Base-by-base conservation (phyloP, 1,140 invertebrate species). In the Heliothis virescens region DNA sequence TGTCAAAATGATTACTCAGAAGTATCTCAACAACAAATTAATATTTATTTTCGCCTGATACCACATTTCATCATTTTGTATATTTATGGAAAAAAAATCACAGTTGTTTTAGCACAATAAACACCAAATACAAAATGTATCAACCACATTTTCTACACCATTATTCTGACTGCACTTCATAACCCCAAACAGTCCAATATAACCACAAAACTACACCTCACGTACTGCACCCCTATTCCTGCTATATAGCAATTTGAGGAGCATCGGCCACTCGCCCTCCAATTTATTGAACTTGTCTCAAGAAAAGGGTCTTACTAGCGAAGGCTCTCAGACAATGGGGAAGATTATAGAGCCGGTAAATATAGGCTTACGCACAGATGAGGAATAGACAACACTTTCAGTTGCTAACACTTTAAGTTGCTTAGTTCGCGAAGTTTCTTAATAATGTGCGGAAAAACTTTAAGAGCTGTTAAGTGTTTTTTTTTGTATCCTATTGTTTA, bases 251-350 rank as follows among this genome's bases (percentile, higher is more conserved):
- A 60, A 75, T 62, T 47, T 71, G n/a, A 26, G 48, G 67, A 21
- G 21, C 71, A 73, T n/a, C 41, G 34, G 26, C 65, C 65, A 84
- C 82, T 88, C 87, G 77, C 87, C 87, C 87, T 89, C 84, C 89
- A 90, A 91, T 90, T 90, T 90, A 91, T 90, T 86, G 88, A 84
- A 87, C 86, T 84, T 88, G 87, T 87, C 86, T 89, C 85, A 76
- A 79, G 87, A 88, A 90, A 90, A 87, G 87, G 87, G 87, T 87
- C 87, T 91, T 88, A 88, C 83, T 87, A 83, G 86, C 86, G 87
- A 89, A 82, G 82, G 53, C 80, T 80, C 84, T 71, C 67, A 76
- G 47, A 76, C 59, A 60, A 34, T 52, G 60, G 59, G 34, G 48
- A 53, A 71, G 57, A 65, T 69, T 83, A 81, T 83, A 82, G 85